Conservation (phyloP, 2,797 vertebrate species). For the Halcyon leucocephala region DNA sequence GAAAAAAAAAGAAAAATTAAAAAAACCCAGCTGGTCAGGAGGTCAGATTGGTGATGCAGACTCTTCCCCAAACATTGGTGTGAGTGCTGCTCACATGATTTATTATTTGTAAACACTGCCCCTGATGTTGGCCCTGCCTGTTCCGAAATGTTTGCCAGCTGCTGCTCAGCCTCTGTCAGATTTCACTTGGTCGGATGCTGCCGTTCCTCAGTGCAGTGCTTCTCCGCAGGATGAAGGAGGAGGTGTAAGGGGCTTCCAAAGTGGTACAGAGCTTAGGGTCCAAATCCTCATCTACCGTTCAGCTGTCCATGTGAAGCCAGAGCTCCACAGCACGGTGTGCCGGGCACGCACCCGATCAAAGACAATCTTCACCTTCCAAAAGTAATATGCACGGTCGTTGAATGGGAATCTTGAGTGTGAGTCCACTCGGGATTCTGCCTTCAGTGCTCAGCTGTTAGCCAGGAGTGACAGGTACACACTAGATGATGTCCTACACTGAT, state of each 20-base stretch:
- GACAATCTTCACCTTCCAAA: not conserved
- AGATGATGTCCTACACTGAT: not conserved
- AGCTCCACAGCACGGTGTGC: not conserved
- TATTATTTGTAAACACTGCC: slow-evolving; percentile 17
- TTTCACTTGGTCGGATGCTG: not conserved
- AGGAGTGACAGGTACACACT: not conserved
- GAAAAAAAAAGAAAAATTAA: not conserved
- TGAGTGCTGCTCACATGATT: not conserved
- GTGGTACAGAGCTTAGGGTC: not conserved
- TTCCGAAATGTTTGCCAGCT: slow-evolving; percentile 18
- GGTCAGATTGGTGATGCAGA: not conserved
- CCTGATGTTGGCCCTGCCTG: not conserved
- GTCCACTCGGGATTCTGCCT: not conserved
- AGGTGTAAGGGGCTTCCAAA: not conserved
- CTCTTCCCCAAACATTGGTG: slow-evolving; percentile 15
- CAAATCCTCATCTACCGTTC: not conserved
- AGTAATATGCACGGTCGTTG: rapidly evolving
- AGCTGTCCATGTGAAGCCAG: not conserved
- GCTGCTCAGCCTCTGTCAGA: not conserved
- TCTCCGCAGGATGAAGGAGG: not conserved
- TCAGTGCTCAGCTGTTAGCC: not conserved
- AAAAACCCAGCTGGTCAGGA: slow-evolving; percentile 15
- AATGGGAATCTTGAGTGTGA: not conserved
- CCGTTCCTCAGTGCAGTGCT: not conserved
- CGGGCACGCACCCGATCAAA: not conserved